A percentile compares a stretch with the other conserved stretches of the same genome.
phyloP scores from a whole-genome alignment of 2,113 vertebrate genomes.

The Cinclus mexicanus region DNA sequence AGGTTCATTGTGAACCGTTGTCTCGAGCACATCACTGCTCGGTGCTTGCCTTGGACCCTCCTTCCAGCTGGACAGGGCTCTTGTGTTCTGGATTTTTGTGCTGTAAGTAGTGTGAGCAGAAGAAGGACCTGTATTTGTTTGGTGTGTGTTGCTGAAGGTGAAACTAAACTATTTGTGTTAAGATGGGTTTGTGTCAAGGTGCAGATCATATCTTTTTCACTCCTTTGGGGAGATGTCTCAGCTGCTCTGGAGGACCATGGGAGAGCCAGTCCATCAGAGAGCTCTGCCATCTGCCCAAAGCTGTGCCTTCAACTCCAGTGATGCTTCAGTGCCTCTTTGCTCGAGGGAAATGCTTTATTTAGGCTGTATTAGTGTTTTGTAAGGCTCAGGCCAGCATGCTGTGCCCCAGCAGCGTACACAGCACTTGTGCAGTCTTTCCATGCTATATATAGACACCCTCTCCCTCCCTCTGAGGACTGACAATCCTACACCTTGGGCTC shows the following conservation, averaged over 20 bases:
- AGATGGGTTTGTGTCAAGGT: background rate
- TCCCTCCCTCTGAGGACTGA: background rate
- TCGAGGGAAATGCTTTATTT: background rate
- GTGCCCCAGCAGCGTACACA: background rate
- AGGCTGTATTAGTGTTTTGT: background rate
- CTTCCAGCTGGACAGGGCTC: background rate
- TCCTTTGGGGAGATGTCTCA: background rate
- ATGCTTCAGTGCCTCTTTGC: background rate
- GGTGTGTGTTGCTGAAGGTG: background rate
- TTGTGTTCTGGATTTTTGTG: background rate
- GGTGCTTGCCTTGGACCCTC: background rate
- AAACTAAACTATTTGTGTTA: background rate
- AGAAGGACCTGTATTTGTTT: background rate
- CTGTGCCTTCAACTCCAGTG: background rate
- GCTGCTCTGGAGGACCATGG: background rate
- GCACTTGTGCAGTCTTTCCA: background rate
- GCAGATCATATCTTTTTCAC: fast-evolving
- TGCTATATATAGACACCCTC: background rate
- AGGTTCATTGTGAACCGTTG: fast-evolving
- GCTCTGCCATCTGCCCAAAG: background rate
- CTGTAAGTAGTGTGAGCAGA: background rate
- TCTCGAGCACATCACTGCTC: background rate
- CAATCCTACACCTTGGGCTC: background rate
- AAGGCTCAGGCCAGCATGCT: background rate
- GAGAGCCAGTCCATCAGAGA: background rate